These are phyloP conservation scores for Mycteria americana DNA, from an alignment of 2,797 vertebrate genomes.

Conservation along the genomic window DNA sequence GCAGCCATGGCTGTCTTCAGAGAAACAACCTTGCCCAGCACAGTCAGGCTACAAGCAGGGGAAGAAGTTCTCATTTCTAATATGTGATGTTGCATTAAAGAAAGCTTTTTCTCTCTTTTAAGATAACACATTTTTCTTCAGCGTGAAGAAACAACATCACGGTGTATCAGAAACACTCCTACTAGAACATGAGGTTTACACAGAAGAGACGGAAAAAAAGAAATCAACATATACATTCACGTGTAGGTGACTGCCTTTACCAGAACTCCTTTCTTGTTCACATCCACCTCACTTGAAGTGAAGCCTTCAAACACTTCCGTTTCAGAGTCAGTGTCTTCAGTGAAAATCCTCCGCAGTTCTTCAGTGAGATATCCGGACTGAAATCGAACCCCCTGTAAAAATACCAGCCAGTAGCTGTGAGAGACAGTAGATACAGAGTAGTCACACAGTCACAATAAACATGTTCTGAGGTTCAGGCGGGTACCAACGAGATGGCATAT, in stretches of 20 bases:
- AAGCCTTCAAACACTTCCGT: constrained; percentile 88
- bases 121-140: not conserved
- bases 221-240: not conserved
- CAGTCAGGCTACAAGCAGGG: not conserved
- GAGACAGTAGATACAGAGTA: not conserved
- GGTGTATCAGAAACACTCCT: not conserved
- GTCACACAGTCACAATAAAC: not conserved
- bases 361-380: constrained; percentile 83
- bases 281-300: constrained; percentile 67
- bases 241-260: constrained; percentile 34
- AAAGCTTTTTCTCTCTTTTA: not conserved
- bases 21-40: not conserved
- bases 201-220: not conserved
- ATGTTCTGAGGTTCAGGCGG: not conserved
- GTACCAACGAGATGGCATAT: not conserved
- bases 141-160: not conserved
- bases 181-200: not conserved
- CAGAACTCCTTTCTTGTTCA: constrained; percentile 56
- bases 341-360: constrained; percentile 85
- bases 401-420: not conserved
- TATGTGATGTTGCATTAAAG: not conserved
- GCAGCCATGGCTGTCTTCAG: not conserved
- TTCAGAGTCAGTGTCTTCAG: constrained; percentile 88
- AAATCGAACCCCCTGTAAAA: constrained; percentile 72
- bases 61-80: not conserved